Evolutionary conservation across 2,113 vertebrate species (phyloP).

Genomic region (Brienomyrus brachyistius): DNA sequence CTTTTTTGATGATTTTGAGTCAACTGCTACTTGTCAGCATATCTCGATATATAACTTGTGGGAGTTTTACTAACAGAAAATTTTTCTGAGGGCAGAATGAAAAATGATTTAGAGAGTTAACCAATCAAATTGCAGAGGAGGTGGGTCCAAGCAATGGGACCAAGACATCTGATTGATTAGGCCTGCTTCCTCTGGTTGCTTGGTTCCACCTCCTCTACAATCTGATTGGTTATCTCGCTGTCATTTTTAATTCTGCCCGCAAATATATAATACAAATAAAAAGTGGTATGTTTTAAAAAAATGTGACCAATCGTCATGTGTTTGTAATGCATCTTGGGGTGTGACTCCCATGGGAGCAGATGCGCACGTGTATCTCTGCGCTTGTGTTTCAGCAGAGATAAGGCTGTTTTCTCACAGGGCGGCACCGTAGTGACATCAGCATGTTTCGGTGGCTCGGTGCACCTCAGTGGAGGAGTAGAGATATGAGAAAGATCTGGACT

Average conservation of each 20-base stretch:
- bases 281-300: not conserved
- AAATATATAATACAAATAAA: not conserved
- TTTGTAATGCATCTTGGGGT: not conserved
- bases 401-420: not conserved
- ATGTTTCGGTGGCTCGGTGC: not conserved
- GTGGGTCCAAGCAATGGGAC: too few relatives aligned
- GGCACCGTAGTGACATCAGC: constrained; percentile 5
- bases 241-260: too few relatives aligned
- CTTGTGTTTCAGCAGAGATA: constrained; percentile 11
- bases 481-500: not conserved
- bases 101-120: too few relatives aligned
- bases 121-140: too few relatives aligned
- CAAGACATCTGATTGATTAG: too few relatives aligned
- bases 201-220: too few relatives aligned
- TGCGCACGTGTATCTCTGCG: not conserved
- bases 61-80: too few relatives aligned
- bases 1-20: not conserved
- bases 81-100: too few relatives aligned
- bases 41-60: not conserved
- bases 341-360: too few relatives aligned
- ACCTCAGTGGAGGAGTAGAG: not conserved
- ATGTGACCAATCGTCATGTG: not conserved
- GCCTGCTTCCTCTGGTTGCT: too few relatives aligned
- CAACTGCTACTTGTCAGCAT: not conserved
- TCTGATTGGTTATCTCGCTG: too few relatives aligned